These are phyloP conservation scores for Rhinichthys klamathensis DNA, from an alignment of 2,113 vertebrate species.

Conservation along the genomic window DNA sequence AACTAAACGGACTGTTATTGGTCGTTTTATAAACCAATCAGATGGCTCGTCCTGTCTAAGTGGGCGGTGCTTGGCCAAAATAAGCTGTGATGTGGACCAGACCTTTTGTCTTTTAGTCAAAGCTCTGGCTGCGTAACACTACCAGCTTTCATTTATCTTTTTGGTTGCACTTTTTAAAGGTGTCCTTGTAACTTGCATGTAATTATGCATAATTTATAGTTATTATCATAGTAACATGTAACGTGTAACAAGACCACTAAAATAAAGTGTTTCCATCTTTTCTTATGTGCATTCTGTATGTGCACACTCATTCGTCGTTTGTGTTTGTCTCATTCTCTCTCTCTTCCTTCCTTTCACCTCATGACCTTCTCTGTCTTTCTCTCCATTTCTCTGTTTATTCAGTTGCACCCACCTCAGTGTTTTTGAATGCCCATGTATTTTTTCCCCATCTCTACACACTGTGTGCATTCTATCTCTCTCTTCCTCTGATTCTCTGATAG, in stretches of 20 bases:
- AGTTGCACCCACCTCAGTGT: constrained; percentile 37
- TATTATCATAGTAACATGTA: too few relatives aligned
- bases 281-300: neutral
- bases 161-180: too few relatives aligned
- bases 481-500: constrained; percentile 57
- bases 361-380: constrained; percentile 31
- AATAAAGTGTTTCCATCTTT: too few relatives aligned
- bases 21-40: too few relatives aligned
- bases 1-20: too few relatives aligned
- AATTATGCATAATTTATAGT: too few relatives aligned
- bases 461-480: constrained; percentile 38
- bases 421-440: constrained; percentile 41
- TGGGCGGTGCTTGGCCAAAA: neutral
- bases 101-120: neutral
- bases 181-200: too few relatives aligned
- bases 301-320: neutral
- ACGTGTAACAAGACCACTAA: too few relatives aligned
- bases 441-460: constrained; percentile 28
- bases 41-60: neutral
- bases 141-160: neutral
- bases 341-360: constrained; percentile 4
- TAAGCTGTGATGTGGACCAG: neutral
- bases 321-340: neutral
- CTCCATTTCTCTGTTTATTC: constrained; percentile 19
- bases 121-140: neutral